Evolutionary conservation across 2,888 invertebrate species (phyloP).

Genomic region (Drosophila subquinaria): DNA sequence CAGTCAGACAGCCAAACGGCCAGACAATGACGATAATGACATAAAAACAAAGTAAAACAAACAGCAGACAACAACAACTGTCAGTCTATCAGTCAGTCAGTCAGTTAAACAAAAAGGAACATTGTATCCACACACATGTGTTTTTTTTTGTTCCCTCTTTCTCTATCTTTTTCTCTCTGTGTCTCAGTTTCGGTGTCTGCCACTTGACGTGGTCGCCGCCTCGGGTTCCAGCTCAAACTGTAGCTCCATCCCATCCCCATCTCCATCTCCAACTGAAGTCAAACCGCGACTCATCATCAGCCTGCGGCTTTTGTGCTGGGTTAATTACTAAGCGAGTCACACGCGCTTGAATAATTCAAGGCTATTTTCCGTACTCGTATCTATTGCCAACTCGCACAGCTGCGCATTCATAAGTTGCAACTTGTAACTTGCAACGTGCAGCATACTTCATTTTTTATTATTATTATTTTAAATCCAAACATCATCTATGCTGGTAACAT

Average conservation of each 20-base stretch:
- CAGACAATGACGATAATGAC: slow-evolving; percentile 66
- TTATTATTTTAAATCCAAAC: slow-evolving; percentile 39
- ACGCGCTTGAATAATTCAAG: slow-evolving; percentile 82
- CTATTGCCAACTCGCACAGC: slow-evolving; percentile 66
- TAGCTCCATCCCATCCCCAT: slow-evolving; percentile 1
- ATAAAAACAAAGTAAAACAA: slow-evolving; percentile 66
- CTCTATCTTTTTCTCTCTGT: slow-evolving; percentile 23
- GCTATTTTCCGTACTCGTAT: slow-evolving; percentile 61
- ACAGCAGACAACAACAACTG: slow-evolving; percentile 53
- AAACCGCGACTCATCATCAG: slow-evolving; percentile 70
- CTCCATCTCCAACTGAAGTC: slow-evolving; percentile 20
- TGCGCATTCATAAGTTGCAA: slow-evolving; percentile 46
- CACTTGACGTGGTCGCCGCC: slow-evolving; percentile 71
- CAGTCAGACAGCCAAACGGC: slow-evolving; percentile 34
- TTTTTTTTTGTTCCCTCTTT: slow-evolving; percentile 28
- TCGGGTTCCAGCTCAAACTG: slow-evolving; percentile 17
- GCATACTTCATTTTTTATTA: slow-evolving; percentile 1
- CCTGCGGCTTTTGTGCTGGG: slow-evolving; percentile 75
- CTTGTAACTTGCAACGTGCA: background rate
- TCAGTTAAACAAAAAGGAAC: slow-evolving; percentile 61
- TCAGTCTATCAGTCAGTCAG: slow-evolving; percentile 40
- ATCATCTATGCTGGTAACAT: slow-evolving; percentile 49
- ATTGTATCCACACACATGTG: slow-evolving; percentile 41
- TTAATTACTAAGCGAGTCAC: slow-evolving; percentile 82
- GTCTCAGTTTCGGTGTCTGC: slow-evolving; percentile 71